These are phyloP conservation scores for Napeogenes sylphis DNA, from an alignment of 2,888 invertebrate species.

Conservation along the genomic window DNA sequence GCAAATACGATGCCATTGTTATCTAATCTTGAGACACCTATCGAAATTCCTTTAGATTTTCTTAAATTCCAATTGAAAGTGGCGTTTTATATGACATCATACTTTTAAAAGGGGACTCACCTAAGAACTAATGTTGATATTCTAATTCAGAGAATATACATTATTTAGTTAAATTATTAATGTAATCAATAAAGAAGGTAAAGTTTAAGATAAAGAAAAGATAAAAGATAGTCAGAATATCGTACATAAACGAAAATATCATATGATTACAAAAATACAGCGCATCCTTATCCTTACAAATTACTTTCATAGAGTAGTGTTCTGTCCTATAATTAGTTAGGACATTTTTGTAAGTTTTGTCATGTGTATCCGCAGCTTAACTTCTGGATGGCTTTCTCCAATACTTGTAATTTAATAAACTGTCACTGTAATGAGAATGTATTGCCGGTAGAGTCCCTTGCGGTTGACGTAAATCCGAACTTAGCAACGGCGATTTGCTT, in stretches of 20 bases:
- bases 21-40: neutral
- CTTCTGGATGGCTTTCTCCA: slow-evolving; percentile 16
- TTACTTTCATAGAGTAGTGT: no score
- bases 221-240: no score
- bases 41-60: slow-evolving; percentile 1
- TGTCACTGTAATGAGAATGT: slow-evolving; percentile 30
- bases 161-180: no score
- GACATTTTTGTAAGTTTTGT: neutral
- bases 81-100: neutral
- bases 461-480: slow-evolving; percentile 27
- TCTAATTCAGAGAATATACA: no score
- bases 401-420: slow-evolving; percentile 29
- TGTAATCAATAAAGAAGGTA: no score
- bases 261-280: no score
- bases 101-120: neutral
- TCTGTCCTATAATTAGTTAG: no score
- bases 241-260: no score
- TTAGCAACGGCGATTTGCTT: slow-evolving; percentile 24
- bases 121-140: no score
- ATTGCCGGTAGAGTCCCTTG: slow-evolving; percentile 20
- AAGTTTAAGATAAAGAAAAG: no score
- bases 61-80: neutral
- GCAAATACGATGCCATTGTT: neutral
- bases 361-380: slow-evolving; percentile 3
- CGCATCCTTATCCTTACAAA: no score